phyloP scores from a whole-genome alignment of 2,888 invertebrate genomes.

The Agonum fuliginosum region DNA sequence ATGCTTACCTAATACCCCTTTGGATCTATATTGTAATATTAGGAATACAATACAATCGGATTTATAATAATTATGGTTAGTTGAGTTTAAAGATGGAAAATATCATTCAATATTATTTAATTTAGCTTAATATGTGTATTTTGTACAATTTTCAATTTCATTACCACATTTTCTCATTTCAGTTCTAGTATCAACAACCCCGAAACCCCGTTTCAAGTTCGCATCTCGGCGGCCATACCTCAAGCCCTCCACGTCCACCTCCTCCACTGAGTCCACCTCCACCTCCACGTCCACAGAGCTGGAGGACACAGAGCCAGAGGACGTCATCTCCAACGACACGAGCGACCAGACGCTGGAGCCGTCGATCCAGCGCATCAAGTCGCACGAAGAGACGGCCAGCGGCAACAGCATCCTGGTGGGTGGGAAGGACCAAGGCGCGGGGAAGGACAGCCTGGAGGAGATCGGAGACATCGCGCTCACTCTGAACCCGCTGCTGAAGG shows the following conservation, averaged over 20 bases:
- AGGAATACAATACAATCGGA: too few relatives aligned
- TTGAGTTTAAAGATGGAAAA: too few relatives aligned
- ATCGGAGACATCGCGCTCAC: conserved; percentile 66
- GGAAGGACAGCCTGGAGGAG: conserved; percentile 31
- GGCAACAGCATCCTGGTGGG: conserved; percentile 17
- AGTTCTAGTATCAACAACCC: conserved; percentile 40
- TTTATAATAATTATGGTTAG: too few relatives aligned
- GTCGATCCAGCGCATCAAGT: conserved; percentile 16
- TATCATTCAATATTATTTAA: too few relatives aligned
- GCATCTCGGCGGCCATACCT: conserved; percentile 40
- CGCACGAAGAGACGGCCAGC: conserved; percentile 14
- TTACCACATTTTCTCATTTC: neutral
- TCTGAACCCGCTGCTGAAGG: conserved; percentile 67
- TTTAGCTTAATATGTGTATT: too few relatives aligned
- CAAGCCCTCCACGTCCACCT: neutral
- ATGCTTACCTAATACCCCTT: too few relatives aligned
- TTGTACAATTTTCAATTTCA: neutral
- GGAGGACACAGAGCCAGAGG: conserved; percentile 1
- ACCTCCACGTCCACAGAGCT: neutral
- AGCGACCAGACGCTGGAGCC: conserved; percentile 40
- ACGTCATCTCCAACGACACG: conserved; percentile 6
- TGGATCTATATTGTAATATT: too few relatives aligned
- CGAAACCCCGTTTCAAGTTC: conserved; percentile 50
- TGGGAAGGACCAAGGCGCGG: neutral
- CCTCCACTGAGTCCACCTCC: conserved; percentile 37